Evolutionary conservation across 2,797 vertebrate genomes (phyloP).

Genomic region (Petrocephalus sullivani): DNA sequence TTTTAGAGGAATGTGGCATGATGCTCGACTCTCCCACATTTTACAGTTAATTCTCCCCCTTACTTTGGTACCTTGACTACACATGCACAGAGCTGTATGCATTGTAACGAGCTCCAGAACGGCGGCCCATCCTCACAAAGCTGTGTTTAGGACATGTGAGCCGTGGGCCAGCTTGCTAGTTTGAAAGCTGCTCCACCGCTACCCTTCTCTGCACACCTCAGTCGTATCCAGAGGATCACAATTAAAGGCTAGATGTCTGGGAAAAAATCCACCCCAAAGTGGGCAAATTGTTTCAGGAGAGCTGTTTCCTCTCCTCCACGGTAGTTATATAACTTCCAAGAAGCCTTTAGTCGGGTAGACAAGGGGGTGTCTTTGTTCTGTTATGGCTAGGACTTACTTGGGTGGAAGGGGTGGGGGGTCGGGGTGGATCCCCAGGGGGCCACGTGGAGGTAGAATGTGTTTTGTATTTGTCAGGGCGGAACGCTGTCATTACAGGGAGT

Average conservation of each 20-base stretch:
- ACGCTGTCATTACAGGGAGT: slow-evolving; percentile 44
- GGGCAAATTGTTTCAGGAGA: slow-evolving; percentile 12
- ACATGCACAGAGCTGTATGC: background rate
- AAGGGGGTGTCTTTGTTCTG: slow-evolving; percentile 6
- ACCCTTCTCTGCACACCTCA: background rate
- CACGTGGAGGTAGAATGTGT: slow-evolving; percentile 37
- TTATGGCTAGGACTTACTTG: slow-evolving; percentile 20
- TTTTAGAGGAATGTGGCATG: background rate
- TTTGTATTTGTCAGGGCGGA: slow-evolving; percentile 40
- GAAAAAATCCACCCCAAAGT: background rate
- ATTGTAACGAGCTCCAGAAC: background rate
- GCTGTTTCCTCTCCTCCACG: slow-evolving; percentile 2
- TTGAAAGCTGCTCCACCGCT: no score
- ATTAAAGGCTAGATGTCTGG: slow-evolving; percentile 4
- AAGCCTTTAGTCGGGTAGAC: slow-evolving; percentile 13
- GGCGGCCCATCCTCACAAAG: no score
- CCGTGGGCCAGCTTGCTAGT: background rate
- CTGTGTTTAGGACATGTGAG: background rate
- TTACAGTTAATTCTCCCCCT: background rate
- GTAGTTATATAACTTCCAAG: slow-evolving; percentile 23
- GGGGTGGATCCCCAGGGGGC: slow-evolving; percentile 35
- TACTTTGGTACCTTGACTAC: background rate
- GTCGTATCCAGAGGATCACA: background rate
- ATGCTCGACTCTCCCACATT: background rate
- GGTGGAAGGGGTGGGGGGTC: slow-evolving; percentile 23